Conservation (phyloP, 2,797 vertebrate genomes). For the Pseudocheirus occidentalis region DNA sequence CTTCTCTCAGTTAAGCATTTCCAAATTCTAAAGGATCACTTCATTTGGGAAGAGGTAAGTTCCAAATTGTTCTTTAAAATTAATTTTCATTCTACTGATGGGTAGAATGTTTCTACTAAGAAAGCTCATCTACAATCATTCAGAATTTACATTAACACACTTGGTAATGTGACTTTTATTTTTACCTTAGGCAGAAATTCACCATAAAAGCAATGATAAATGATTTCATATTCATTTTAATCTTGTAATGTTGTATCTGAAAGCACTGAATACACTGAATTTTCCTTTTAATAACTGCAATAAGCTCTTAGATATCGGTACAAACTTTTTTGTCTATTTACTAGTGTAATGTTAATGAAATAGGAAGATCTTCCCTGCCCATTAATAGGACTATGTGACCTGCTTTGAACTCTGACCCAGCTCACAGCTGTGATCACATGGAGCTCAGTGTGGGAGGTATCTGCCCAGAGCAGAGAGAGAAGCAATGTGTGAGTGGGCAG, state of each 20-base stretch:
- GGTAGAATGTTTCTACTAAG: not conserved
- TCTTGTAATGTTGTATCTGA: not conserved
- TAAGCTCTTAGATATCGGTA: not conserved
- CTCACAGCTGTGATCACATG: no score
- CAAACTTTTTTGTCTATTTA: not conserved
- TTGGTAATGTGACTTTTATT: not conserved
- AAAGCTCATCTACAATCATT: not conserved
- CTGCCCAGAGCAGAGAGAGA: no score
- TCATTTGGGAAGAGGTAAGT: not conserved
- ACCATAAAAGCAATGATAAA: not conserved
- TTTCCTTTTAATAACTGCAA: not conserved
- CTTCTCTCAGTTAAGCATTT: not conserved
- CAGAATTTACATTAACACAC: not conserved
- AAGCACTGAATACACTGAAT: not conserved
- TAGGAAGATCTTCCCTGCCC: no score
- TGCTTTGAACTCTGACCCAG: no score
- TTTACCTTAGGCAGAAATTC: not conserved
- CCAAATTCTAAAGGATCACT: not conserved
- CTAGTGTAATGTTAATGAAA: no score
- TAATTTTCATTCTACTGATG: not conserved
- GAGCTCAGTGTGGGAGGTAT: no score
- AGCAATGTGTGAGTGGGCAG: no score
- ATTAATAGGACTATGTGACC: no score
- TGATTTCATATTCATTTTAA: not conserved
- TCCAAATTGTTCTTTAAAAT: not conserved